A percentile compares a stretch with the other conserved stretches of the same genome.
phyloP scores from a whole-genome alignment of 2,888 invertebrate species.

The Volucella inflata region DNA sequence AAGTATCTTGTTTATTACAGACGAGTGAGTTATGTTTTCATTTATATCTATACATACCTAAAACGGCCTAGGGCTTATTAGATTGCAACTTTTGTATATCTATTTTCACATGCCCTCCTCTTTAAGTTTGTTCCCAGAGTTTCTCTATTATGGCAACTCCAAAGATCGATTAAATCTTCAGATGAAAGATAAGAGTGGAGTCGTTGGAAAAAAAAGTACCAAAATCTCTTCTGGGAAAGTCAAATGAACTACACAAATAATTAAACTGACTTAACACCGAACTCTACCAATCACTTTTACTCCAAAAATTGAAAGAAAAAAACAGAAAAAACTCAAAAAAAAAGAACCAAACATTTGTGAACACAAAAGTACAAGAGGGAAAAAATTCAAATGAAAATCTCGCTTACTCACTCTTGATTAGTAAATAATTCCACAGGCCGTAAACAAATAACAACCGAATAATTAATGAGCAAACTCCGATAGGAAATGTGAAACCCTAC shows the following conservation, averaged over 20 bases:
- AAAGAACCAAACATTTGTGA: constrained; percentile 1
- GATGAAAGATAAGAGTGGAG: no score
- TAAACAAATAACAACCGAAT: constrained; percentile 59
- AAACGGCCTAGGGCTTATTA: no score
- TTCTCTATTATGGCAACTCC: no score
- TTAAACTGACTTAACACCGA: constrained; percentile 15
- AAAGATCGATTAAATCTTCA: no score
- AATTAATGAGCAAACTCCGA: constrained; percentile 71
- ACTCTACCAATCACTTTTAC: constrained; percentile 20
- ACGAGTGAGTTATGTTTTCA: no score
- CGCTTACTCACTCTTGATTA: constrained; percentile 65
- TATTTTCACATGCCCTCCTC: no score
- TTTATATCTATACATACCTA: no score
- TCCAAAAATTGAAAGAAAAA: background rate
- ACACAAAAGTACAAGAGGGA: background rate
- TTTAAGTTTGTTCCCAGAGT: no score
- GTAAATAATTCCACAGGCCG: constrained; percentile 50
- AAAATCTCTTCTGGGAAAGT: no score
- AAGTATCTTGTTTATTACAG: no score
- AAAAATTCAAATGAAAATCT: constrained; percentile 37
- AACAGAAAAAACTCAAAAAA: background rate
- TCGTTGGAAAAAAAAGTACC: no score
- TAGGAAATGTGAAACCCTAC: constrained; percentile 70
- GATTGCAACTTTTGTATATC: no score
- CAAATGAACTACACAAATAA: background rate